A percentile compares a stretch with the other conserved stretches of the same genome.
These are phyloP conservation scores for Rostratula benghalensis DNA, from an alignment of 2,113 vertebrate species.

Conservation along the genomic window DNA sequence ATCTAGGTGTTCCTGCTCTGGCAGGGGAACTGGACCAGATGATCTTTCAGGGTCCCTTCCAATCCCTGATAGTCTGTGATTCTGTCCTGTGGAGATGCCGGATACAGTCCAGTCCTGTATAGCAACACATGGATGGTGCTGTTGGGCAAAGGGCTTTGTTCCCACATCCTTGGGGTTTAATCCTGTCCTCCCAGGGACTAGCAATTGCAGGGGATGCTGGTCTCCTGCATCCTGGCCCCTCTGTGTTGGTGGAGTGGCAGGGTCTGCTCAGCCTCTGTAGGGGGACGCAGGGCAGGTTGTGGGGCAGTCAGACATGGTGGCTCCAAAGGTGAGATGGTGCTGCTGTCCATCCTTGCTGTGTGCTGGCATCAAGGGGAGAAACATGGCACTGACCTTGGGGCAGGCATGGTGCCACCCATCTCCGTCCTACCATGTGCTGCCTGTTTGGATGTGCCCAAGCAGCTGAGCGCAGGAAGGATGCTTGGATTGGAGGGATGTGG, in stretches of 20 bases:
- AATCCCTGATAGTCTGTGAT: too few species aligned
- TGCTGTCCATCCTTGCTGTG: too few species aligned
- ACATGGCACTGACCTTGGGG: too few species aligned
- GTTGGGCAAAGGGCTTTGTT: background rate
- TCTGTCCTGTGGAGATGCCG: fast-evolving
- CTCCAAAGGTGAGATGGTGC: background rate
- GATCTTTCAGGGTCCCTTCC: too few species aligned
- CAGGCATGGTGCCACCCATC: background rate
- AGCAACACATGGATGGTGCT: too few species aligned
- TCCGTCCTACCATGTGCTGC: background rate
- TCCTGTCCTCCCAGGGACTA: background rate
- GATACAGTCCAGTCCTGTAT: fast-evolving
- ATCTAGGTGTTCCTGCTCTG: too few species aligned
- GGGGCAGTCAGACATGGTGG: background rate
- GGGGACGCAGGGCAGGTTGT: too few species aligned
- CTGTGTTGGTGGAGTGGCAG: background rate
- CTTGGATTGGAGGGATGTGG: fast-evolving
- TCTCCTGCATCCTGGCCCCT: background rate
- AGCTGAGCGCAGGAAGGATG: background rate
- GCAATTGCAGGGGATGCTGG: background rate
- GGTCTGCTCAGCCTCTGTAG: background rate
- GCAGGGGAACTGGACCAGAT: too few species aligned
- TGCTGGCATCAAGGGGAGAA: background rate
- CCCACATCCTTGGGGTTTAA: background rate
- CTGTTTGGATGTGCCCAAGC: background rate